Conservation (phyloP, 2,888 invertebrate genomes). For the Caenorhabditis becei region DNA sequence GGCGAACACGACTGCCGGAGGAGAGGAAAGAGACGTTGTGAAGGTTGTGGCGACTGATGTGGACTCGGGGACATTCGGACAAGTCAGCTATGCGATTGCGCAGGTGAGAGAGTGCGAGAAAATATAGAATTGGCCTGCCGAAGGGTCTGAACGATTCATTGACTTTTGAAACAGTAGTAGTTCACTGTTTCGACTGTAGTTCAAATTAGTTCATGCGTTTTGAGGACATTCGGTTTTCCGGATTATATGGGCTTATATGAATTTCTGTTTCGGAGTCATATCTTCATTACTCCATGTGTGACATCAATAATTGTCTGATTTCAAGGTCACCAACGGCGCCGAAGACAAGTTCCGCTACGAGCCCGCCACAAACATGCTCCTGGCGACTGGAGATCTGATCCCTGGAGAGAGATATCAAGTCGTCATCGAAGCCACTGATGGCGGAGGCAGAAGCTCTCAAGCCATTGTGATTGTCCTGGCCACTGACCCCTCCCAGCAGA, state of each 20-base stretch:
- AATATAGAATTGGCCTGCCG: neutral
- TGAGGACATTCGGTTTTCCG: too few species aligned
- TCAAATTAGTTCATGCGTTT: too few species aligned
- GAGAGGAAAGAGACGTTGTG: conserved; percentile 66
- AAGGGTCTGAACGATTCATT: too few species aligned
- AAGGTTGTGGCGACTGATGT: conserved; percentile 73
- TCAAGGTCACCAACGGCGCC: conserved; percentile 77
- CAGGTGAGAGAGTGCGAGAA: conserved; percentile 45
- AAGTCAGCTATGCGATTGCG: conserved; percentile 74
- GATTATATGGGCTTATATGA: too few species aligned
- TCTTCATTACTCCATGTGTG: too few species aligned
- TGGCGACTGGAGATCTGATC: conserved; percentile 73
- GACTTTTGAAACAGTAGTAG: too few species aligned
- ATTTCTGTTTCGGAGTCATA: too few species aligned
- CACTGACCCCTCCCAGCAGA: conserved; percentile 39
- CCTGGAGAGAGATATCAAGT: conserved; percentile 79
- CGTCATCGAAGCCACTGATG: conserved; percentile 74
- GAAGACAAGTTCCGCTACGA: conserved; percentile 78
- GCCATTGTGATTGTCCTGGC: conserved; percentile 71
- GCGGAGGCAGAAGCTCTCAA: conserved; percentile 70
- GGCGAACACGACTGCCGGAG: conserved; percentile 77
- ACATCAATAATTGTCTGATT: neutral
- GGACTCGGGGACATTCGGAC: conserved; percentile 76
- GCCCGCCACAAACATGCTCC: conserved; percentile 70
- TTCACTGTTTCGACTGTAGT: too few species aligned